These are phyloP conservation scores for Ceyx melanurus DNA, from an alignment of 2,113 vertebrate species.

Conservation along the genomic window DNA sequence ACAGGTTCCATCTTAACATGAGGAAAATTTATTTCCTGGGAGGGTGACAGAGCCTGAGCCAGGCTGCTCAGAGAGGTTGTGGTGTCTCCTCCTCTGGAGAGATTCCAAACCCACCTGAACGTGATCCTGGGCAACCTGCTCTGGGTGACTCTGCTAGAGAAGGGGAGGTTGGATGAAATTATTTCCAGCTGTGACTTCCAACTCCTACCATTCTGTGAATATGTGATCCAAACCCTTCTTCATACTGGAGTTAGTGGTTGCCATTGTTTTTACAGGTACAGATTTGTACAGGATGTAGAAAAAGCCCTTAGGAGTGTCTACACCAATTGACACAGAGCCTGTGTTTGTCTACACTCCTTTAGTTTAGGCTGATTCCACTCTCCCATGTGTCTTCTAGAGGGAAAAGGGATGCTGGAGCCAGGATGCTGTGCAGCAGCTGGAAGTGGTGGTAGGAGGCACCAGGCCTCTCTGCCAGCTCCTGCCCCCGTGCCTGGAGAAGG, in stretches of 20 bases:
- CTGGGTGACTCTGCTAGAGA: background rate
- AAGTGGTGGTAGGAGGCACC: background rate
- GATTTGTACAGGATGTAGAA: background rate
- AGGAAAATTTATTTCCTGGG: no score
- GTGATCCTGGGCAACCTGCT: background rate
- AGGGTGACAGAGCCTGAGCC: no score
- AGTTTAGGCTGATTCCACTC: background rate
- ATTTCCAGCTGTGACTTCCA: background rate
- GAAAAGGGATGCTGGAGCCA: background rate
- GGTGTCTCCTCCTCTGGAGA: background rate
- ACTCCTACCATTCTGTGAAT: background rate
- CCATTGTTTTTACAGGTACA: background rate
- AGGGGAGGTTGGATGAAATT: background rate
- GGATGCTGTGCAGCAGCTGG: background rate
- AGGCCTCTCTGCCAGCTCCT: background rate
- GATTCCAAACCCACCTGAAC: background rate
- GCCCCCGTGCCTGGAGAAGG: background rate
- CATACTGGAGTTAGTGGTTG: background rate
- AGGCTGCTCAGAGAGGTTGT: background rate
- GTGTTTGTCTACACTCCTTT: background rate
- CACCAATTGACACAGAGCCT: background rate
- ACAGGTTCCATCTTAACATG: no score
- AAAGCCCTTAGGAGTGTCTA: background rate
- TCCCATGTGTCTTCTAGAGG: background rate
- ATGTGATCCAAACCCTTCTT: background rate